Evolutionary conservation across 2,113 vertebrate genomes (phyloP).

Genomic region (Saccopteryx bilineata): DNA sequence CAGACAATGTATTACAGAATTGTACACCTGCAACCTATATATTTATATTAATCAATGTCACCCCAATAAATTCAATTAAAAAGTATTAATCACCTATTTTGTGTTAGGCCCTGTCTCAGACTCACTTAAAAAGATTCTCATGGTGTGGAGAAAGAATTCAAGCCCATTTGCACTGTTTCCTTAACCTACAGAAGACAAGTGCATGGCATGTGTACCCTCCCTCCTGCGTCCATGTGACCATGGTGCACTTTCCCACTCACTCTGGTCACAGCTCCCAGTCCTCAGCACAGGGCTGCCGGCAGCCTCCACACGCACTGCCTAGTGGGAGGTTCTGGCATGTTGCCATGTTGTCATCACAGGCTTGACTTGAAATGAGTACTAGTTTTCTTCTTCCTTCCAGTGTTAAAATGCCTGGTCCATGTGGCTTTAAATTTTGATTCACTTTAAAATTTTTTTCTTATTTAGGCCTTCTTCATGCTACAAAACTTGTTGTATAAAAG

Average conservation of each 20-base stretch:
- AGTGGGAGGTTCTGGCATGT: too few relatives aligned
- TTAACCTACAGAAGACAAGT: not conserved
- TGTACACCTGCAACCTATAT: too few relatives aligned
- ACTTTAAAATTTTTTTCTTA: not conserved
- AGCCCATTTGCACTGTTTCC: not conserved
- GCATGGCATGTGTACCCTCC: accelerated
- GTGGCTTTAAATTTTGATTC: not conserved
- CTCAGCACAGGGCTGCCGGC: not conserved
- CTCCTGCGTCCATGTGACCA: not conserved
- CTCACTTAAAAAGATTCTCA: not conserved
- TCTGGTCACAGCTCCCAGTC: not conserved
- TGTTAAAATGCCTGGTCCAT: not conserved
- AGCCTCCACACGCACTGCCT: not conserved
- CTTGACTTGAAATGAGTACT: not conserved
- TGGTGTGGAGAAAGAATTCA: not conserved
- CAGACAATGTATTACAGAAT: too few relatives aligned
- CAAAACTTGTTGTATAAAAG: not conserved
- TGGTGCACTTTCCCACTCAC: not conserved
- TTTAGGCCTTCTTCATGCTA: not conserved
- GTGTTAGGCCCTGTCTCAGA: not conserved
- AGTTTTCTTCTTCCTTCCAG: not conserved
- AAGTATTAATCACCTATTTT: not conserved
- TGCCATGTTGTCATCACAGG: not conserved
- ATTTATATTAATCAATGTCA: too few relatives aligned
- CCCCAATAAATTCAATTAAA: too few relatives aligned